Base-by-base conservation (phyloP, 1,140 invertebrate species). In the Pseudomyrmex flavicornis region DNA sequence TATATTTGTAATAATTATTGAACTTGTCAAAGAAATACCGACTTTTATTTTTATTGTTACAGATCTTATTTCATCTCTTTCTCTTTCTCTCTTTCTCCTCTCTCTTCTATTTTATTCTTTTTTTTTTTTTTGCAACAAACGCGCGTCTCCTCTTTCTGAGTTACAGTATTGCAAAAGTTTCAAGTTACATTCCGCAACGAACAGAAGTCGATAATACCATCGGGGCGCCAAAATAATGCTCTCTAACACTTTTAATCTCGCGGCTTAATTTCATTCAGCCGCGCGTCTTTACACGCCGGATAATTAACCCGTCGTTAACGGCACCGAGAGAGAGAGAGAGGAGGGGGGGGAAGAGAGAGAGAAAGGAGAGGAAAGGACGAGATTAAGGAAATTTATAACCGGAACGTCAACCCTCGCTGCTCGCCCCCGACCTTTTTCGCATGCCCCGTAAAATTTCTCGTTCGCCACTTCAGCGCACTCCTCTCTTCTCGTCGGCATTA, bases 261-360 rank as follows among this genome's bases (percentile, higher is more conserved):
- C 20, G 15, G 48, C 54, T 84, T 70, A 77, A 68, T 85, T 56
- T 26, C 17, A 59, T 82, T 75, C 79, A 74, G 70, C 56, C 54
- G 35, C 50, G 61, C 68, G 83, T 66, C 76, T 56, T 66, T 72
- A 58, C 20, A 46, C 54, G 17, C 35, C 22, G 22, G 69, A 82
- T 86, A 82, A 86, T 85, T 85, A 85, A 85, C 56, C 54, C 22
- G 22, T 50, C 35, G 73, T 86, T 85, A 86, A 82, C 48, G 65
- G 63, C n/a, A 22, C 69, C 75, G 66, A 70, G 50, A 15, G 35
- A 35, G 5, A 35, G 35, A 7, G 35, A 35, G 35, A 35, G 26
- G 26, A 2, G 17, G 17, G 2, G 3, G 26, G 0, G 5, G 5
- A 5, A 35, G 0, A 35, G 5, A 35, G 5, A 35, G 35, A 35